Base-by-base conservation (phyloP, 2,888 invertebrate species). In the Colletes collaris region DNA sequence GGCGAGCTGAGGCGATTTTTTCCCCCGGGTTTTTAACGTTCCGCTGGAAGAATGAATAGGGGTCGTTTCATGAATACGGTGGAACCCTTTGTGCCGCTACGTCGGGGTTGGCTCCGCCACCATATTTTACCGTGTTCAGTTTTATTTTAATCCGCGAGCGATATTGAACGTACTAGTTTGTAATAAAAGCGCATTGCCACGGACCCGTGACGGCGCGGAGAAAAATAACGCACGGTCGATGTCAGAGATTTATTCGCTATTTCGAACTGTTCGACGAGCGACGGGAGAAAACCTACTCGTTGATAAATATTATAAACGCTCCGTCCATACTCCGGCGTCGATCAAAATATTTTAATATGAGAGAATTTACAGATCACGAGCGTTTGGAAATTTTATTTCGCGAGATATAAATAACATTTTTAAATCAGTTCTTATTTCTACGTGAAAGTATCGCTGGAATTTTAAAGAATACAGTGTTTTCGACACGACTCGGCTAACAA, bases 101-200 rank as follows among this genome's bases (percentile, higher is more conserved):
- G 58, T 4, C 37, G n/a, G 4, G 58, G 40, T 40, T 44, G 60
- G 7, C 58, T 40, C 4, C 35, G 35, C n/a, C 60, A n/a, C 19
- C 60, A 46, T 60, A 60, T 60, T 60, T 60, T 44, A 46, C 60
- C 49, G 56, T 35, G 56, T 56, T 49, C 49, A 0, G 56, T 49
- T 56, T 56, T 56, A 67, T 56, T 56, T 49, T 46, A 16, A 58
- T 49, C 35, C 56, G 16, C 10, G 35, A 55, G 27, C 16, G 46
- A 56, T 35, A 56, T 56, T 35, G 56, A 35, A 27, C 56, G 49
- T n/a, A 52, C 16, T 16, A 56, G 35, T 6, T 3, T 7, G 35
- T 35, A 49, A 67, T 56, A 10, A 55, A 67, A 49, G 46, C 66
- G 27, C 56, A 60, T 60, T 19, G 60, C 60, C 60, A 13, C 46